Evolutionary conservation across 2,888 invertebrate genomes (phyloP), one percentile per base, ranked within the genome.

Genomic region (Caenorhabditis sp.): DNA sequence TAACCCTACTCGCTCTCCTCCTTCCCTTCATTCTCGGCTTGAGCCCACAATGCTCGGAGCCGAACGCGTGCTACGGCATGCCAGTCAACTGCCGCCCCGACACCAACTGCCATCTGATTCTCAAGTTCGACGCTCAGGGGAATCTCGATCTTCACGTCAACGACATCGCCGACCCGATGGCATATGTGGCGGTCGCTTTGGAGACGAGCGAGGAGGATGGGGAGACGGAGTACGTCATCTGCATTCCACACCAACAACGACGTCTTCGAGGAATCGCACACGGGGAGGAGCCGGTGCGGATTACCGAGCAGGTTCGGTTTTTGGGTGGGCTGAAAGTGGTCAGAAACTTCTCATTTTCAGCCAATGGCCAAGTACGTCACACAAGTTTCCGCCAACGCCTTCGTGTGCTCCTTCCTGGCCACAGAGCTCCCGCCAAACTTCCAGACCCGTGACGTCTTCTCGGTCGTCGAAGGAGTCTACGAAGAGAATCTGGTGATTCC

Each of bases 81-180:
- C 64, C 64, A 14, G 26, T 44, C 28, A 24, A 44, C 28, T 64
- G 64, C 28, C 26, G 47, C 12, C 64, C 64, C 12, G 44, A 47
- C 64, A 64, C 28, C 8, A n/a, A 64, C 24, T 64, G 64, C n/a
- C 24, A 64, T 4, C 7, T 64, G 26, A 5, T 47, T 0, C 44
- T 64, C n/a, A 19, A 47, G 1, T 64, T 64, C 44, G 64, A 64
- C 44, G 26, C 28, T 2, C 47, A 64, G n/a, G 64, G 64, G 28
- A 64, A 64, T 64, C 16, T 64, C 26, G 64, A 64, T 28, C 24
- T 64, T 16, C 6, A 64, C 6, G 5, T 64, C 24, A 24, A 26
- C 2, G 64, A 64, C 24, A 24, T 64, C 47, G 16, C 10, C n/a
- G 44, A 64, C 47, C 26, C 24, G n/a, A 47, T 24, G 19, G 28